These are phyloP conservation scores for Oreortyx pictus DNA, from an alignment of 2,797 vertebrate species.

Conservation along the genomic window DNA sequence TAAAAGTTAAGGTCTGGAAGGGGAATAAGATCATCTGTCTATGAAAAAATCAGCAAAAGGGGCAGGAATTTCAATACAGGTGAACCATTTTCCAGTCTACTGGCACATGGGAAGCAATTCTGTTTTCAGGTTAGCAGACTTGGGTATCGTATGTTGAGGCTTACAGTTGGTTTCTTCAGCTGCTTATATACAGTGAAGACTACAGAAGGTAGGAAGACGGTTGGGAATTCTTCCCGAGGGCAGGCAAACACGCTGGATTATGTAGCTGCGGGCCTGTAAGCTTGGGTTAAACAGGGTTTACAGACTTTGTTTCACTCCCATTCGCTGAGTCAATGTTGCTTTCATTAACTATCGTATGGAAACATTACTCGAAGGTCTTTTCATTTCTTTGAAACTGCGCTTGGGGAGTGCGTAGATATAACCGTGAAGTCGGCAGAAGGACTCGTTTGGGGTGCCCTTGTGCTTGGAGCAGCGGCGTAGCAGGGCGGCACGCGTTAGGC, in stretches of 20 bases:
- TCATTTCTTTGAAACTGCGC: neutral
- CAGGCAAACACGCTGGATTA: neutral
- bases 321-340: no score
- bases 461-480: rapidly evolving
- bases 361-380: neutral
- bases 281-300: neutral
- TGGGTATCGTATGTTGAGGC: neutral
- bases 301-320: no score
- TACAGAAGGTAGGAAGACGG: neutral
- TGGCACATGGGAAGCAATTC: neutral
- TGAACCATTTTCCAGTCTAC: neutral
- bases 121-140: neutral
- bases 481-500: neutral
- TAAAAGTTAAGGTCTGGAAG: neutral
- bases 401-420: neutral
- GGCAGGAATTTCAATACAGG: neutral
- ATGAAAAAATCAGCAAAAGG: neutral
- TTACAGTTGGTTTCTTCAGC: neutral
- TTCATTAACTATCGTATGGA: neutral
- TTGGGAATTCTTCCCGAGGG: neutral
- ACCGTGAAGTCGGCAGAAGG: rapidly evolving
- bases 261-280: neutral
- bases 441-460: neutral
- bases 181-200: neutral
- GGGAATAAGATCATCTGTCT: neutral